Evolutionary conservation across 2,113 vertebrate genomes (phyloP), one percentile per base, ranked within the genome.

Genomic region (Albula glossodonta): DNA sequence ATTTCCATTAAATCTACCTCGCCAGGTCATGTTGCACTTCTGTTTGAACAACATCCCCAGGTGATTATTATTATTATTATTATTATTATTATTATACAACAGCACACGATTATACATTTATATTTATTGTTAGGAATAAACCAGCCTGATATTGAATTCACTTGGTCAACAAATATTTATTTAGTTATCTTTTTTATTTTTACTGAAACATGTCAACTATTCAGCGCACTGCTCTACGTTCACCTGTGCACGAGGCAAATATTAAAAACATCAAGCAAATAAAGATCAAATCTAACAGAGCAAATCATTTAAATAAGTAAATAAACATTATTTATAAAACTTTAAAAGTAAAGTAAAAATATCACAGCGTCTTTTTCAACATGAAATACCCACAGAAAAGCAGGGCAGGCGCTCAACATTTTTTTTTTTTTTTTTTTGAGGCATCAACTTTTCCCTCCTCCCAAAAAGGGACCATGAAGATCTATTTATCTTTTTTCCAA

Each of bases 301-400:
- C 93, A 94, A 95, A 95, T 96, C 92, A 92, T 96, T 98, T 99
- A 97, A 99, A 98, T 99, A 98, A 96, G 96, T 96, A 97, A 97
- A 98, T 98, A 97, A 97, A 98, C 96, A 96, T 96, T 93, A 96
- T 97, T 97, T 97, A 97, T 94, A 96, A 95, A 92, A 91, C 95
- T 96, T 96, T 95, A 94, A 93, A 96, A 96, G 95, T 94, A 96
- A 96, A 95, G 94, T 93, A 95, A 96, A 96, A 97, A 95, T 94
- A 92, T 95, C 94, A 96, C 94, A 95, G 92, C 93, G 93, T 95
- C 95, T 96, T 94, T 85, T 96, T 96, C 93, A 89, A 95, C 93
- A 94, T 94, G 94, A 96, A 96, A 96, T 96, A 96, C 93, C 95
- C 93, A 94, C 91, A 89, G 87, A 91, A 93, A 89, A 92, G 93